These are phyloP conservation scores for Aptenodytes patagonicus DNA, from an alignment of 2,113 vertebrate species.

Conservation along the genomic window DNA sequence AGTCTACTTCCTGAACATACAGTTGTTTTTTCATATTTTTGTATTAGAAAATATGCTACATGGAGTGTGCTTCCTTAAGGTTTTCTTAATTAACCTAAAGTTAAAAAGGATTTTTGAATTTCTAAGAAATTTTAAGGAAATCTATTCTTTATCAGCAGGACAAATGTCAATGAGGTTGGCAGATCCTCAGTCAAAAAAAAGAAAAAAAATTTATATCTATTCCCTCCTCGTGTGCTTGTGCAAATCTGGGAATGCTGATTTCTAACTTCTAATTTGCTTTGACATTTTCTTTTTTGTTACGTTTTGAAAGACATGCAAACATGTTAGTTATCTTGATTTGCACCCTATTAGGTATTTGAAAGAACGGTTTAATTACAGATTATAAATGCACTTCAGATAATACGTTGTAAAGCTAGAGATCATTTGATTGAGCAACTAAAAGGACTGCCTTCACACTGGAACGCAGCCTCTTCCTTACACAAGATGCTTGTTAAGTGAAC, in stretches of 20 bases:
- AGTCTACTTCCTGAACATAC: background rate
- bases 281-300: background rate
- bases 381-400: background rate
- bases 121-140: background rate
- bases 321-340: background rate
- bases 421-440: background rate
- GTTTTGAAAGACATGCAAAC: background rate
- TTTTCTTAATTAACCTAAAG: background rate
- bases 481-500: background rate
- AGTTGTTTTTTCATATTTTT: background rate
- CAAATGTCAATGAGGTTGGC: background rate
- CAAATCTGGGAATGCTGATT: background rate
- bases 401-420: background rate
- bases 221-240: background rate
- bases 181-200: background rate
- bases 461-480: background rate
- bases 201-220: accelerated
- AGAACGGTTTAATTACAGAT: background rate
- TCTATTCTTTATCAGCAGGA: background rate
- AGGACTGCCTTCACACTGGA: background rate
- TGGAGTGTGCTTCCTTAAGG: background rate
- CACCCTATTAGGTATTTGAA: background rate
- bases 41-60: background rate
- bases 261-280: background rate
- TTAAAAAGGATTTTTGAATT: background rate